Conservation (phyloP, 2,888 invertebrate genomes). For the Leucozona laternaria region DNA sequence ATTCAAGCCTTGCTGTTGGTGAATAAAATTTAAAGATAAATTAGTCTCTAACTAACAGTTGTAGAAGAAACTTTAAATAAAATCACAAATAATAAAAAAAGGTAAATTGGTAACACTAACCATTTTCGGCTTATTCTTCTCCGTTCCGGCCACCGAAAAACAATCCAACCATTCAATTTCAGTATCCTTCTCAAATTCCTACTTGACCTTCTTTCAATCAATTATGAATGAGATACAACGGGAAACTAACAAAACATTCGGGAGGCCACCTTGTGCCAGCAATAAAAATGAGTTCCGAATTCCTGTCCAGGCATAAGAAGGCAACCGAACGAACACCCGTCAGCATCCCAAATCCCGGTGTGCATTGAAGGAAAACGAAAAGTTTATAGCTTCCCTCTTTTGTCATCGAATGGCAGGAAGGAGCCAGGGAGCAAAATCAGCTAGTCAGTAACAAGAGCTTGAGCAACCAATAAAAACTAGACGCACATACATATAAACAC, state of each 20-base stretch:
- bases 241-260: slow-evolving; percentile 55
- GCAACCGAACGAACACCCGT: background rate
- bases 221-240: slow-evolving; percentile 76
- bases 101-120: background rate
- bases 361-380: slow-evolving; percentile 49
- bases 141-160: slow-evolving; percentile 45
- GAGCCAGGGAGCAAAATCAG: background rate
- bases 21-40: too few species aligned
- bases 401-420: slow-evolving; percentile 56
- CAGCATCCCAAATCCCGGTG: slow-evolving; percentile 40
- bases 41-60: too few species aligned
- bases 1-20: too few species aligned
- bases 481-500: slow-evolving; percentile 36
- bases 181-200: slow-evolving; percentile 75
- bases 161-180: slow-evolving; percentile 71
- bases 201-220: slow-evolving; percentile 77
- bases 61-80: too few species aligned
- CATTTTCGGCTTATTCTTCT: background rate
- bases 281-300: slow-evolving; percentile 68
- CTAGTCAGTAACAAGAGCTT: slow-evolving; percentile 4
- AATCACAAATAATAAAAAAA: background rate
- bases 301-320: slow-evolving; percentile 9
- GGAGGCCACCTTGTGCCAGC: slow-evolving; percentile 67
- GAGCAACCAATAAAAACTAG: slow-evolving; percentile 42
- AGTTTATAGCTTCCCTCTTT: slow-evolving; percentile 43